phyloP scores from a whole-genome alignment of 2,113 vertebrate species.

The Turnix velox region DNA sequence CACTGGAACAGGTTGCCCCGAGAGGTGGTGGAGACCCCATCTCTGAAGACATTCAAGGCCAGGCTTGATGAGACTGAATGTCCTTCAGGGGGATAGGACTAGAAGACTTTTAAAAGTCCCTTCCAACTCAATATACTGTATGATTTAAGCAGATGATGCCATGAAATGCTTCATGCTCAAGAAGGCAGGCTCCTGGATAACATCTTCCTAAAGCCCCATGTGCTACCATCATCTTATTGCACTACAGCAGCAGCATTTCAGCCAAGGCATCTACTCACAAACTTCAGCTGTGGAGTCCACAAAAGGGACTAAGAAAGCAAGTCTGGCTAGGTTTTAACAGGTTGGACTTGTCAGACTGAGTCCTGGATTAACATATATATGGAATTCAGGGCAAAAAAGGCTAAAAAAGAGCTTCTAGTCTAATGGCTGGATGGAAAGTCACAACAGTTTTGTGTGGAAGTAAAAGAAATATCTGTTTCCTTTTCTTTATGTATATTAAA shows the following conservation, averaged over 20 bases:
- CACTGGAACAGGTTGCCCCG: no score
- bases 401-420: neutral
- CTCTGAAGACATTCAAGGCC: no score
- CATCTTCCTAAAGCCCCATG: neutral
- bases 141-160: neutral
- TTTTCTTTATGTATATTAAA: neutral
- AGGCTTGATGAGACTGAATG: no score
- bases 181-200: neutral
- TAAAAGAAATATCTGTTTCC: neutral
- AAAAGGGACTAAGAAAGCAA: neutral
- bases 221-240: no score
- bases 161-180: neutral
- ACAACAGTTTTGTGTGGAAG: neutral
- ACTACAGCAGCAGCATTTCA: neutral
- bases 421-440: neutral
- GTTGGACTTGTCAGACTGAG: neutral
- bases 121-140: no score
- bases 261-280: neutral
- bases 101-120: no score
- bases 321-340: neutral
- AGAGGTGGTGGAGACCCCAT: no score
- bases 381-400: neutral
- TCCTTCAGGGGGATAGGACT: no score
- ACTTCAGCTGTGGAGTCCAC: accelerated
- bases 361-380: neutral